Percentiles rank a stretch among this genome's conserved stretches.
These are phyloP conservation scores for Falco concolor DNA, from an alignment of 2,797 vertebrate genomes.

Conservation along the genomic window DNA sequence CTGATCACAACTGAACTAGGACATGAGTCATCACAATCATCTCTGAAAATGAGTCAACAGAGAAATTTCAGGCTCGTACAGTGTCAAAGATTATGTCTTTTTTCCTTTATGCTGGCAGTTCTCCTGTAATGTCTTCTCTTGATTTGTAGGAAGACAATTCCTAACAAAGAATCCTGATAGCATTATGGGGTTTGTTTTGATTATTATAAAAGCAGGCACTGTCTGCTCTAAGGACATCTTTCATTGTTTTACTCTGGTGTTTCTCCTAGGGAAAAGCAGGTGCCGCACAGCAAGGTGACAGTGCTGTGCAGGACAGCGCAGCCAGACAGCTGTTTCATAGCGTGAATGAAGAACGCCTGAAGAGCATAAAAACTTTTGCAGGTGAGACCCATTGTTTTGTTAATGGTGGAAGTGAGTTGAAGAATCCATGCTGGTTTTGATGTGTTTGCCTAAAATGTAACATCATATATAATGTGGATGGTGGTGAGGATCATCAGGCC, in stretches of 20 bases:
- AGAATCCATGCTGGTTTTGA: background rate
- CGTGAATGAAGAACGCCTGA: conserved; percentile 75
- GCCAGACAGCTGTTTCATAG: conserved; percentile 76
- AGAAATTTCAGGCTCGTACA: background rate
- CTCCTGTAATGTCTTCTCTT: background rate
- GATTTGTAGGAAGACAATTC: background rate
- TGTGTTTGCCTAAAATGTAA: background rate
- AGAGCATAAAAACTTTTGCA: conserved; percentile 73
- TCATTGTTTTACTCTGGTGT: background rate
- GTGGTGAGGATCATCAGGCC: background rate
- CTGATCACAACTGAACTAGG: background rate
- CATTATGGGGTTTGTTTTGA: background rate
- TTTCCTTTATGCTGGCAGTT: background rate
- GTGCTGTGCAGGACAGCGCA: conserved; percentile 72
- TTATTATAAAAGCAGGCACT: background rate
- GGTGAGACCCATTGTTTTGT: conserved; percentile 61
- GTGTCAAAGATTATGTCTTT: background rate
- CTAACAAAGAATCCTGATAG: background rate
- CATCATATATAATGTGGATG: background rate
- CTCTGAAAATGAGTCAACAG: background rate
- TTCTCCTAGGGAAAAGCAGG: conserved; percentile 75
- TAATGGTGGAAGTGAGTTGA: background rate
- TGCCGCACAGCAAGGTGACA: conserved; percentile 70
- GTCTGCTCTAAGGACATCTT: background rate
- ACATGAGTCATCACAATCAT: background rate